Base-by-base conservation (phyloP, 1,140 invertebrate species). In the Trichogramma pretiosum region DNA sequence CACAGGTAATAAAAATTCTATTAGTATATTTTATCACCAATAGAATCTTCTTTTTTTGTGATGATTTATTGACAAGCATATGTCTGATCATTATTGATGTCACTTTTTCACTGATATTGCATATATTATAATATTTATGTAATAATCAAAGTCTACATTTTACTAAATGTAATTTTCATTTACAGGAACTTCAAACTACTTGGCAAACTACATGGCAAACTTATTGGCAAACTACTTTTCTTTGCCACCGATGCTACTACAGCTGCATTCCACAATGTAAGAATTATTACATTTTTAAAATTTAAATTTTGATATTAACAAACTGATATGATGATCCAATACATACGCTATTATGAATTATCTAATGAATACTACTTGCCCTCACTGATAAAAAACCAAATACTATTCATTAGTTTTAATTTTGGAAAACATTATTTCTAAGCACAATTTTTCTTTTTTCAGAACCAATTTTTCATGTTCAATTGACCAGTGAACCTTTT, bases 21-120 rank as follows among this genome's bases (percentile, higher is more conserved):
- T n/a, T n/a, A n/a, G n/a, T n/a, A n/a, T n/a, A n/a, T n/a, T n/a
- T n/a, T n/a, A n/a, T n/a, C n/a, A n/a, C n/a, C n/a, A 18, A 17
- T 36, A 14, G 9, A n/a, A n/a, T n/a, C n/a, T n/a, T n/a, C n/a
- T n/a, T 28, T 28, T 40, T 42, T 45, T 1, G 41, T 60, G 55
- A 61, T 58, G 54, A 41, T 51, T 40, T 46, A 36, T 55, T 48
- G 52, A 63, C 61, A 61, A 61, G 60, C 61, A 63, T 63, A 63
- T 63, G 54, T 53, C 60, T 62, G 60, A 63, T 21, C 34, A 51
- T n/a, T 37, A 34, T 61, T 63, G 62, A 56, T 63, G 62, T 45
- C 34, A 55, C 10, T 23, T 37, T 45, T 46, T 50, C 11, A 34
- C 56, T 60, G 58, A 60, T 50, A 38, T 28, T 7, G 33, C 4